These are phyloP conservation scores for Ageneiosus marmoratus DNA, from an alignment of 2,113 vertebrate genomes.

Conservation along the genomic window DNA sequence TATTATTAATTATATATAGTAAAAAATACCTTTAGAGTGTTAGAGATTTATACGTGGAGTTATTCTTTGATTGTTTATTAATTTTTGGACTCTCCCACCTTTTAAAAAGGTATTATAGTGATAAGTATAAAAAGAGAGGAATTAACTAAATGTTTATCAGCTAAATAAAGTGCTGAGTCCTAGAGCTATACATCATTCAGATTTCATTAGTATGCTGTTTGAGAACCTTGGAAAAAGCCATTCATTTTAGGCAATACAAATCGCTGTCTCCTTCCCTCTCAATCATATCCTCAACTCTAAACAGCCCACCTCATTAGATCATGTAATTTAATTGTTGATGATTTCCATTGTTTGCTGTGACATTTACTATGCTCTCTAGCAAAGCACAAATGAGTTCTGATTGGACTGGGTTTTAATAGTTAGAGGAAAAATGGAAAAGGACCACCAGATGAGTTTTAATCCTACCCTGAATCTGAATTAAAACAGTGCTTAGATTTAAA, in stretches of 20 bases:
- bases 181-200: not conserved
- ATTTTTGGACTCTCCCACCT: not conserved
- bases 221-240: not conserved
- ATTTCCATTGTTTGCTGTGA: conserved; percentile 29
- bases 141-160: not conserved
- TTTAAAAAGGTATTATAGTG: not conserved
- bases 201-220: conserved; percentile 24
- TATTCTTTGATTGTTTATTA: not conserved
- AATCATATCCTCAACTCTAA: conserved; percentile 27
- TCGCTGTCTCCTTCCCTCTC: conserved; percentile 14
- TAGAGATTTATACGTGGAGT: not conserved
- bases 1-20: too few relatives aligned
- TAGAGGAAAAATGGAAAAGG: not conserved
- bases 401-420: conserved; percentile 13
- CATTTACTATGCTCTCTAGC: not conserved
- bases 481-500: conserved; percentile 2
- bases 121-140: not conserved
- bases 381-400: conserved; percentile 26
- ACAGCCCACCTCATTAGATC: conserved; percentile 18
- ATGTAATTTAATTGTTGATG: conserved; percentile 19
- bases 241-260: conserved; percentile 2
- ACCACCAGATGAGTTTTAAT: conserved; percentile 8
- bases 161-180: not conserved
- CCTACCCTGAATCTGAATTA: conserved; percentile 3
- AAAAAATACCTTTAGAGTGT: not conserved